Evolutionary conservation across 2,113 vertebrate species (phyloP), one percentile per base, ranked within the genome.

Genomic region (Himantopus leucocephalus): DNA sequence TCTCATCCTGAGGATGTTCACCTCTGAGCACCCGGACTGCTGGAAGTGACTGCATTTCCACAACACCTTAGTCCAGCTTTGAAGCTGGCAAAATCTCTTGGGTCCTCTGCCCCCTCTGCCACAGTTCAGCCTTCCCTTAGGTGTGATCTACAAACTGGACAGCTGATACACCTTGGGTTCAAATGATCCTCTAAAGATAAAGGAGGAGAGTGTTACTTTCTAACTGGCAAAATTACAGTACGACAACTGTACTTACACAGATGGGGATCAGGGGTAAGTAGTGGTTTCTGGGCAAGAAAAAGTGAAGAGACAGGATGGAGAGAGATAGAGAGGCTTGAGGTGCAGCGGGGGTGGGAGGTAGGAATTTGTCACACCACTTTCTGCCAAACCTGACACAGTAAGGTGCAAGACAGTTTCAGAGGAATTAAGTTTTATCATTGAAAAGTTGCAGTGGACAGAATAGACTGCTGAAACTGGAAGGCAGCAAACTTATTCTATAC

Each of bases 201-300:
- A 47, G 12, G 37, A 21, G 11, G 8, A 39, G 27, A 34, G 5
- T 9, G 21, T 41, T 66, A 14, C 53, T 43, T 71, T 74, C 37
- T 48, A 62, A 43, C 23, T 45, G 56, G 60, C 5, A 71, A 66
- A 74, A 58, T 59, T 35, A 58, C 23, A 53, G 20, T 47, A 32
- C 37, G 11, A 14, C 27, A 34, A 21, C 79, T 47, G 39, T 24
- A 56, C 39, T 55, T 70, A 37, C 26, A 50, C 8, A 64, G 55
- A 9, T 26, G 15, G 34, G 12, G 11, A 37, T 2, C 0, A 0
- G 10, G 45, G 14, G 2, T 50, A 64, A 32, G 27, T 15, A 37
- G 21, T 66, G 41, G 16, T 39, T 71, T 86, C 30, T 48, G 70
- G 19, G 63, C 27, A 43, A 86, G 22, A 73, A 59, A 48, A 60